phyloP scores from a whole-genome alignment of 2,797 vertebrate species.

The Poecilia velifera region DNA sequence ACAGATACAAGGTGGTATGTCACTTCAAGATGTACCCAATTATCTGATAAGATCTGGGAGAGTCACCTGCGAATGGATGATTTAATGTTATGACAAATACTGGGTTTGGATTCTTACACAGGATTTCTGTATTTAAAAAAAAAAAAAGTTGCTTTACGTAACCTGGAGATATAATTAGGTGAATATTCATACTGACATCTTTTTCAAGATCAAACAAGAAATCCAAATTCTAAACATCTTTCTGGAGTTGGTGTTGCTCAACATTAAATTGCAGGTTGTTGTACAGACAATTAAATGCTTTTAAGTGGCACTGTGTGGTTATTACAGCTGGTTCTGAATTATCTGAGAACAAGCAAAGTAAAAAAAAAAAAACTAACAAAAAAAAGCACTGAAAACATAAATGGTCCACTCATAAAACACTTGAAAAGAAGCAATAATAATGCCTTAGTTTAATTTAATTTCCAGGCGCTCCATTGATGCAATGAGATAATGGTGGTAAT shows the following conservation, averaged over 20 bases:
- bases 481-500: background rate
- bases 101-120: background rate
- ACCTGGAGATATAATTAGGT: conserved; percentile 5
- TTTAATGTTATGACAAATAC: background rate
- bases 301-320: background rate
- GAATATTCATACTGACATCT: background rate
- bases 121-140: background rate
- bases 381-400: background rate
- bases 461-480: background rate
- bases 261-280: background rate
- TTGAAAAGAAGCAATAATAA: background rate
- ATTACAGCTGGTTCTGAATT: background rate
- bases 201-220: background rate
- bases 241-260: background rate
- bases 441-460: background rate
- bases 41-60: conserved; percentile 18
- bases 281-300: background rate
- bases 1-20: conserved; percentile 4
- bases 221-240: background rate
- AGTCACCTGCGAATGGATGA: conserved; percentile 25
- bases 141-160: background rate
- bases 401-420: background rate
- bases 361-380: background rate
- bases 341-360: background rate
- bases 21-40: conserved; percentile 29